Conservation (phyloP, 2,888 invertebrate genomes). For the Antheraea yamamai region DNA sequence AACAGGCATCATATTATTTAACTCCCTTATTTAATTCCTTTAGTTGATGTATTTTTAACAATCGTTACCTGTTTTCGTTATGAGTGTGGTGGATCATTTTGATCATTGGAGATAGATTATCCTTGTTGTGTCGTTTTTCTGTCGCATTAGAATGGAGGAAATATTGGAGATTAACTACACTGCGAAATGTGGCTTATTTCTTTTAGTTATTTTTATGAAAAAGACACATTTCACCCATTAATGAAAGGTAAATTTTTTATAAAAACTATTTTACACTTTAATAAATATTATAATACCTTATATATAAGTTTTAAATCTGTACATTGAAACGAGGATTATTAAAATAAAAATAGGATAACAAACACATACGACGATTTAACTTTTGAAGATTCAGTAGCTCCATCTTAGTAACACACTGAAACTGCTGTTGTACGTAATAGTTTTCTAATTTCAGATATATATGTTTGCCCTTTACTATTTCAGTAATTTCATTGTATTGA, state of each 20-base stretch:
- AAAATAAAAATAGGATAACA: background rate
- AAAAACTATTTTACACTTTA: background rate
- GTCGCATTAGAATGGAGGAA: background rate
- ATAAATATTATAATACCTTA: background rate
- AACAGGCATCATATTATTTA: background rate
- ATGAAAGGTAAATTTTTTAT: background rate
- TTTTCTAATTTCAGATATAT: background rate
- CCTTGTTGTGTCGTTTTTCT: background rate
- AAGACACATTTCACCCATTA: background rate
- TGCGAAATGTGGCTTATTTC: background rate
- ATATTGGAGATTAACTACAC: background rate
- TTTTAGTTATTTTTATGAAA: background rate
- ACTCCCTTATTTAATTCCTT: too few species aligned
- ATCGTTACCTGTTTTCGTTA: background rate
- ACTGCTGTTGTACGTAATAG: background rate
- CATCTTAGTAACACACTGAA: background rate
- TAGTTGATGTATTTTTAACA: background rate
- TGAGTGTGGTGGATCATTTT: background rate
- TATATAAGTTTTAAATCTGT: background rate
- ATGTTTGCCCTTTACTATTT: background rate
- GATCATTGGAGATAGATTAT: background rate
- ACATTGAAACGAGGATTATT: background rate
- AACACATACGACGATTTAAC: background rate
- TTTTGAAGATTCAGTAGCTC: background rate
- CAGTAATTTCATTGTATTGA: background rate